Conservation (phyloP, 64 coral and sea anemone genomes). For the Astreopora myriophthalma region DNA sequence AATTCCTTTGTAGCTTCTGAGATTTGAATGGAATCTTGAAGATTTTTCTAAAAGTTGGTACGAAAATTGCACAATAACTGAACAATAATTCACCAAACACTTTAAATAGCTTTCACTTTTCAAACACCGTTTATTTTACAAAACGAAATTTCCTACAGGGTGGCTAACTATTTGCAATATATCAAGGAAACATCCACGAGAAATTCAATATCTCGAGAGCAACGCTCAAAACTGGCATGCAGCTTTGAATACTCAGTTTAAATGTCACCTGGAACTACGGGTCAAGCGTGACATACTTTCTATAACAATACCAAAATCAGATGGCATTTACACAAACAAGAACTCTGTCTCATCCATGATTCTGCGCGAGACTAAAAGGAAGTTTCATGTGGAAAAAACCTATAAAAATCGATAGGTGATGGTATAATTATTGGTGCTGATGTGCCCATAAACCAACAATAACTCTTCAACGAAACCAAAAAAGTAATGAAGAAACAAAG, state of each 20-base stretch:
- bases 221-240: neutral
- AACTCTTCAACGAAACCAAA: neutral
- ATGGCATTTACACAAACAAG: neutral
- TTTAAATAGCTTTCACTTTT: neutral
- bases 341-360: neutral
- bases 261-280: neutral
- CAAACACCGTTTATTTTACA: neutral
- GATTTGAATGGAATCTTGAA: neutral
- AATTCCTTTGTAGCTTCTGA: neutral
- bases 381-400: neutral
- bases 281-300: neutral
- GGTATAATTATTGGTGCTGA: neutral
- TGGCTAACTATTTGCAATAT: neutral
- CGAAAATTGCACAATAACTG: constrained; percentile 1
- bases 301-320: neutral
- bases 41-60: neutral
- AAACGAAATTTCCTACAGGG: neutral
- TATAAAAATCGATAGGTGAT: neutral
- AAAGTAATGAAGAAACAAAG: neutral
- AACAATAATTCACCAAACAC: neutral
- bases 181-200: neutral
- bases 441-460: neutral
- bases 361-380: neutral
- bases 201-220: neutral
- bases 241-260: neutral